Evolutionary conservation across 2,888 invertebrate species (phyloP), one percentile per base, ranked within the genome.

Genomic region (Orthosia incerta): DNA sequence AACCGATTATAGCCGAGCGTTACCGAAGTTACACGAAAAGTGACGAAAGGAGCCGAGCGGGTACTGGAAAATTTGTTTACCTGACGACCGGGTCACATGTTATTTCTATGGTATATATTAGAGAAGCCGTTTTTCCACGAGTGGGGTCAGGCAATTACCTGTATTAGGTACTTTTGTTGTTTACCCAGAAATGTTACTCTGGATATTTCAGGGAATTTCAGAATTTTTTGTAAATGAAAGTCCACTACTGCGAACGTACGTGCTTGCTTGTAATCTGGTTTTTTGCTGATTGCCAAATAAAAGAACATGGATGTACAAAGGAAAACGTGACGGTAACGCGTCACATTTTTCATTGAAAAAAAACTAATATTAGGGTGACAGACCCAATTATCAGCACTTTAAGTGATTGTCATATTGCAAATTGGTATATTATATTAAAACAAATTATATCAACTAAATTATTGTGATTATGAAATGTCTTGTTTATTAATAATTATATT

Each of bases 81-180:
- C 80, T 86, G 83, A 73, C 69, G 69, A 56, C 69, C 67, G 86
- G 78, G 77, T 81, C 78, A 79, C 83, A 78, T 80, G 76, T 84
- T 86, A 88, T 80, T 84, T 82, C 72, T 84, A 83, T 79, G 82
- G 79, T 73, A 71, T 83, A 76, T 7, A 31, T 31, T 39, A 39
- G 7, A 9, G 39, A 39, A 39, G 39, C 39, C 9, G 3, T 39
- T 39, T n/a, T 39, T 0, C 39, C 76, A 72, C 66, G 74, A 86
- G 76, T 79, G 80, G 80, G 81, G 82, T 83, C 83, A 82, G 80
- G 74, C 84, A 85, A 86, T 84, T 85, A 77, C 80, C 79, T 82
- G 72, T 85, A 85, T 85, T 88, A 85, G 75, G 68, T 65, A 69
- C 82, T 85, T 87, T 83, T 85, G 79, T 81, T 80, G 80, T 79